Evolutionary conservation across 2,888 invertebrate species (phyloP), one percentile per base, ranked within the genome.

Genomic region (Sesia bembeciformis): DNA sequence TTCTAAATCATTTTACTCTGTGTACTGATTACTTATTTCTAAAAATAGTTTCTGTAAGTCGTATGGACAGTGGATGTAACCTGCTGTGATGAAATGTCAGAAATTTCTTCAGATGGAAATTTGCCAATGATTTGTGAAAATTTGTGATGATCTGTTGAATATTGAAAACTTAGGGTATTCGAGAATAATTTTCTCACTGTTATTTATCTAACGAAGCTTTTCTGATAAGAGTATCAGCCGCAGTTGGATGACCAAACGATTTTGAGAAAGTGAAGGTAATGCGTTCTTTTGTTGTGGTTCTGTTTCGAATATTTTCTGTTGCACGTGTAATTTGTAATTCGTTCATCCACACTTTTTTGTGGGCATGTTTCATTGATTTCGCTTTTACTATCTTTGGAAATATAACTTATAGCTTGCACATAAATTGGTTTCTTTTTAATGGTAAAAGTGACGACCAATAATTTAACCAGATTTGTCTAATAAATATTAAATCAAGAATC

Each of bases 41-140:
- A 23, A 23, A 23, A 23, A 23, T 23, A 23, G 23, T 23, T 23
- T 23, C 23, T 23, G 23, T 23, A 23, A 23, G 23, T 23, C 23
- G 23, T 23, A 23, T 23, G 23, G 23, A 23, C 23, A 23, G 23
- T 23, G 23, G 23, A 23, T 23, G 23, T 23, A 69, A 69, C 71
- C 67, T 66, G 66, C 66, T 74, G 74, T 76, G 69, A 78, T 80
- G 81, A 84, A 84, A 84, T 78, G 88, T 89, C 89, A 89, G 80
- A 84, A 75, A 46, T 80, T 46, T 23, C 46, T 81, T 82, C 78
- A 72, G 79, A 46, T 85, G 81, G 82, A 83, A 71, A 76, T 60
- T 72, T 84, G 86, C 84, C 82, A 85, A 78, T 81, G 74, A 72
- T 74, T 64, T 62, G 70, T 74, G 75, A 74, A 77, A 78, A 76